Base-by-base conservation (phyloP, 2,888 invertebrate species). In the Andricus curvator region DNA sequence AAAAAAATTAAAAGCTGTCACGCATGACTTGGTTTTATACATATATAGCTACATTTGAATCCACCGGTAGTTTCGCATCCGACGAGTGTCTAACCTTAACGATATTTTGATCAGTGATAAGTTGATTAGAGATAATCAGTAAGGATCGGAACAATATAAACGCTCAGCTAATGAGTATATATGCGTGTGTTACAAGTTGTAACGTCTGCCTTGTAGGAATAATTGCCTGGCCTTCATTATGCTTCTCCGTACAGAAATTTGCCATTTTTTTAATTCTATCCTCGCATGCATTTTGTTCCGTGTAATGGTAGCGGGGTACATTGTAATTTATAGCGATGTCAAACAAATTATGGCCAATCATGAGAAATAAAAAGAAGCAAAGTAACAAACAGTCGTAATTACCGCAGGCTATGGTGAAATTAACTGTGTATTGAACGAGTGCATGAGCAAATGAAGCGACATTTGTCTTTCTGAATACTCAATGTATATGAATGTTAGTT, bases 321-420 rank as follows among this genome's bases (percentile, higher is more conserved):
- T 74, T 74, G 74, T 56, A 74, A 74, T 74, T 74, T 74, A 74
- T 74, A 13, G 33, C 29, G 74, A 56, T 74, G 74, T 74, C 74
- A 74, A 74, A 56, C 51, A 74, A 74, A 74, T 74, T 74, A 56
- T 74, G 74, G 51, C 51, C 51, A 74, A 74, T 74, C 74, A 74
- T 33, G 51, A 29, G 13, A 13, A 74, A 56, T 51, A 74, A 70
- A 51, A 56, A 33, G 33, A 56, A 74, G 33, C 9, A 74, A 74
- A 56, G 51, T 33, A 74, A 74, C 74, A 74, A 74, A 74, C 74
- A 74, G 29, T 74, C 51, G 51, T 74, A 74, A 74, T 74, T 74
- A 48, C 74, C 4, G 44, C 74, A 56, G 25, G 4, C 68, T 70
- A 25, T 68, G 44, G 15, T 44, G 25, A 44, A 68, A 68, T 68